phyloP scores from a whole-genome alignment of 30 jellyfish, hydroid and myxozoan species.

The Hydractinia symbiolongicarpus region DNA sequence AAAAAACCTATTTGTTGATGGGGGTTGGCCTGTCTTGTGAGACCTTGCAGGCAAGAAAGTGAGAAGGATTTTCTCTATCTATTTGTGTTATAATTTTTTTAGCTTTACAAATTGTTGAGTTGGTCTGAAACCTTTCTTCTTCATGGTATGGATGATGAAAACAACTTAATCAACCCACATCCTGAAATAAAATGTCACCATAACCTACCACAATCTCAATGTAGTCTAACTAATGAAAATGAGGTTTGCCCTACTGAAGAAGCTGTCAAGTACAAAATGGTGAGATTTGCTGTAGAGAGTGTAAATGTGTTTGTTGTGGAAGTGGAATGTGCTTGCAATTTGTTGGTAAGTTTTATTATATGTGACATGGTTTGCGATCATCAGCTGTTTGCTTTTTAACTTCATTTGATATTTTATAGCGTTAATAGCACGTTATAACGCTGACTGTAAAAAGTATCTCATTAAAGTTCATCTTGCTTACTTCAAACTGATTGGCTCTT shows the following conservation, averaged over 20 bases:
- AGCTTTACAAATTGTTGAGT: not conserved
- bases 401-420: no score
- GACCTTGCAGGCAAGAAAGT: no score
- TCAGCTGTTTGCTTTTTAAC: no score
- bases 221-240: conserved; percentile 37
- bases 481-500: not conserved
- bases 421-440: no score
- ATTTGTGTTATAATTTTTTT: no score
- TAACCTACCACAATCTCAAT: conserved; percentile 38
- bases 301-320: conserved; percentile 66
- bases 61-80: no score
- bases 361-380: no score
- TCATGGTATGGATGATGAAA: conserved; percentile 74
- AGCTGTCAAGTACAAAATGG: conserved; percentile 75
- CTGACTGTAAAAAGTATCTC: no score
- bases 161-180: conserved; percentile 38
- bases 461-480: no score
- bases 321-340: conserved; percentile 76
- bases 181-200: conserved; percentile 63
- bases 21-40: no score
- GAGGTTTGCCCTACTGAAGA: conserved; percentile 70
- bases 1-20: no score
- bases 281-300: conserved; percentile 67
- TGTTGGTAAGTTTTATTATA: conserved; percentile 40
- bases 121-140: conserved; percentile 76